These are phyloP conservation scores for Coptodon bakossiorum DNA, from an alignment of 2,113 vertebrate genomes.

Conservation along the genomic window DNA sequence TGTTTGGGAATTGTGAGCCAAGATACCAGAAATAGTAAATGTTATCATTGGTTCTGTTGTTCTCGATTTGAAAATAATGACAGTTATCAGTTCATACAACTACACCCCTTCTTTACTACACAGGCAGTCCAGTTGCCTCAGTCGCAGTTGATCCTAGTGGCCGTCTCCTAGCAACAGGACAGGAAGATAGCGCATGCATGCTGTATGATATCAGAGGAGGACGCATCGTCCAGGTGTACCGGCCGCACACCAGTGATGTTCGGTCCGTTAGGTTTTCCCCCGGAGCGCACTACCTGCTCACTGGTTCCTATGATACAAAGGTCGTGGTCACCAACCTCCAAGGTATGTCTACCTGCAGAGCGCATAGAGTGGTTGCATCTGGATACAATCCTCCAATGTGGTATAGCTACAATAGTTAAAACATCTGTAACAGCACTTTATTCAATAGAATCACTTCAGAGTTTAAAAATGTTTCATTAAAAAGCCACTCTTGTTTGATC, in stretches of 20 bases:
- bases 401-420: not conserved
- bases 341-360: conserved; percentile 68
- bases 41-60: not conserved
- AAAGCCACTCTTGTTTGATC: not conserved
- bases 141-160: conserved; percentile 96
- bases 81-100: not conserved
- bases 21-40: not conserved
- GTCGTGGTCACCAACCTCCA: conserved; percentile 94
- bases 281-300: conserved; percentile 94
- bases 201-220: conserved; percentile 95
- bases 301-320: conserved; percentile 94
- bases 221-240: conserved; percentile 94
- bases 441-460: not conserved
- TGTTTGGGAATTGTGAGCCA: not conserved
- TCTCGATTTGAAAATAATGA: not conserved
- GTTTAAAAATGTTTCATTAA: not conserved
- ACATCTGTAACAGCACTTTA: not conserved
- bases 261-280: conserved; percentile 95
- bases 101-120: not conserved
- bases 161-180: conserved; percentile 91
- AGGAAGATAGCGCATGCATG: conserved; percentile 98
- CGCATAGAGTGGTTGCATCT: not conserved
- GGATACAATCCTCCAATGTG: not conserved
- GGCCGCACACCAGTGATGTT: conserved; percentile 88
- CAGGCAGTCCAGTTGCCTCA: conserved; percentile 94